Evolutionary conservation across 2,888 invertebrate species (phyloP), one percentile per base, ranked within the genome.

Genomic region (Atrina japonica): DNA sequence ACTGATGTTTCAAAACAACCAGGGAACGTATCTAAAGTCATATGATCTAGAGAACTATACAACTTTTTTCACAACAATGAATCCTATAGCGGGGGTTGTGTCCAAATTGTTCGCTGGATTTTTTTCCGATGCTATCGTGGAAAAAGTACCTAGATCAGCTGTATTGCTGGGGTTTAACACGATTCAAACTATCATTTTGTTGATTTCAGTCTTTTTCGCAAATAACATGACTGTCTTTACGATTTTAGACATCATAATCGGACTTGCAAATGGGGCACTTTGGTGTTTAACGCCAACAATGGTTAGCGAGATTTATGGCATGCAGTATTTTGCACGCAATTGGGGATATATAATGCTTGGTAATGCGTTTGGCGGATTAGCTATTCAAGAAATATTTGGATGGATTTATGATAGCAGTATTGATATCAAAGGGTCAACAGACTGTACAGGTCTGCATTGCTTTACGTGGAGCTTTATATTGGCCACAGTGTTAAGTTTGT

Each of bases 211-310:
- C 49, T 83, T 81, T 53, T 75, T 71, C n/a, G 76, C 77, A 9
- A 73, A 81, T 70, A 72, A 70, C 25, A 67, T 79, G 40, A 35
- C 65, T 23, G 50, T 82, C 3, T 55, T 82, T 7, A 50, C 78
- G 11, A 65, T 78, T 7, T 65, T 75, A 3, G 66, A 76, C 9
- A 43, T 81, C 3, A 66, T 75, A 6, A 64, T 80, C 3, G 82
- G 83, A 14, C 76, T 83, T 25, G 73, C 81, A 14, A 81, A 82
- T 58, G 83, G 82, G 45, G 79, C 83, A 6, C 76, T 80, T 23
- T 83, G 81, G 81, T 80, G 81, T 35, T 60, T 83, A 27, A 82
- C 83, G 1, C 83, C 83, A 0, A 80, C 81, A 14, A 81, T 83
- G 68, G 74, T 80, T n/a, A 80, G 80, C 43, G 83, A 83, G 60